Evolutionary conservation across 2,888 invertebrate genomes (phyloP).

Genomic region (Baronia brevicornis): DNA sequence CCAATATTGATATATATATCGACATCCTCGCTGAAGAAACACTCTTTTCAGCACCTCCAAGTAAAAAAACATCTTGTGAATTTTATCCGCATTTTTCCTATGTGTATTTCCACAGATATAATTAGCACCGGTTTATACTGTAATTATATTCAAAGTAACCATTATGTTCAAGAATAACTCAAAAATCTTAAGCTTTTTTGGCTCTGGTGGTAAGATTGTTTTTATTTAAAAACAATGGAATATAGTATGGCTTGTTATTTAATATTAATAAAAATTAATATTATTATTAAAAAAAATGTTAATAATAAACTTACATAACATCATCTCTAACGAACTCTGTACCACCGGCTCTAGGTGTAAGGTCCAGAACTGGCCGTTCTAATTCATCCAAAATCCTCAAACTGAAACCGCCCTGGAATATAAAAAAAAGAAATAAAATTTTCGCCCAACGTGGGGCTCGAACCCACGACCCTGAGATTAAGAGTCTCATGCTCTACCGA

Average conservation of each 20-base stretch:
- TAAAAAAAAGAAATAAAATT: conserved; percentile 18
- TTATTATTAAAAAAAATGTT: conserved; percentile 6
- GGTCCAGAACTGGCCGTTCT: conserved; percentile 88
- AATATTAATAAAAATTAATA: neutral
- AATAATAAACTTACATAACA: conserved; percentile 83
- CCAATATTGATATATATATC: neutral
- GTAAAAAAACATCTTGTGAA: too few relatives aligned
- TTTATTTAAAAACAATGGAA: too few relatives aligned
- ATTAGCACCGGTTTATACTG: too few relatives aligned
- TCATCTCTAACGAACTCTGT: conserved; percentile 89
- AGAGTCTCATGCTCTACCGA: conserved; percentile 79
- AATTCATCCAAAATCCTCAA: conserved; percentile 89
- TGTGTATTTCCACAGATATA: too few relatives aligned
- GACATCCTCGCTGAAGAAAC: too few relatives aligned
- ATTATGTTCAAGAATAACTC: too few relatives aligned
- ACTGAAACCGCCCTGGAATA: conserved; percentile 91
- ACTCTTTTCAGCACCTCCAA: too few relatives aligned
- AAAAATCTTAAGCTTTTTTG: too few relatives aligned
- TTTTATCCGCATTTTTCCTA: too few relatives aligned
- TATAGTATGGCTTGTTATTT: too few relatives aligned
- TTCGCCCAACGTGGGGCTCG: conserved; percentile 78
- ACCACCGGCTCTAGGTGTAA: conserved; percentile 87
- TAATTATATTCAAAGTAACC: too few relatives aligned
- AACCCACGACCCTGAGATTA: conserved; percentile 80
- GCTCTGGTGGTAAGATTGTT: too few relatives aligned